Base-by-base conservation (phyloP, 2,888 invertebrate species). In the Stegana nigrithorax region DNA sequence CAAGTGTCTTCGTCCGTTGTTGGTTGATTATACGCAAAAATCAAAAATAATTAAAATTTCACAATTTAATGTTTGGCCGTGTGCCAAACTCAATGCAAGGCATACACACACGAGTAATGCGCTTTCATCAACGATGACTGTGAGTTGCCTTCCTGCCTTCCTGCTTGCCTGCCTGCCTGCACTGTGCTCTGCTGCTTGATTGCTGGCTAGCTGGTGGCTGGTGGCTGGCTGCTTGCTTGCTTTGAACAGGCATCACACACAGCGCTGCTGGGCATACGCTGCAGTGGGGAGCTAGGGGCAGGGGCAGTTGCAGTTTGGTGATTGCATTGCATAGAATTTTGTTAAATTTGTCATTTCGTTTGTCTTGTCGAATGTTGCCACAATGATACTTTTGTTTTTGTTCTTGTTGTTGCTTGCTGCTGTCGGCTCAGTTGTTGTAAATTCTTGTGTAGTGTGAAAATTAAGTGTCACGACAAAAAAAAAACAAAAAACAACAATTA, bases 41-140 rank as follows among this genome's bases (percentile, higher is more conserved):
- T 78, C 78, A 78, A 78, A 78, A 75, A 77, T 78, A 78, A 78
- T 78, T 77, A 78, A 74, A 77, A 78, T 80, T 80, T 69, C 70
- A 72, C 72, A 80, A 77, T 73, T 77, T 73, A 73, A 78, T 80
- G 72, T 75, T 75, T 79, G 78, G 78, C 66, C 39, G 56, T 29
- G n/a, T 8, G 68, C 73, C 72, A 77, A 67, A 67, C 50, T 26
- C n/a, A n/a, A n/a, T n/a, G n/a, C n/a, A n/a, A n/a, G n/a, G n/a
- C n/a, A n/a, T n/a, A n/a, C n/a, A n/a, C n/a, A n/a, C n/a, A n/a
- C n/a, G n/a, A n/a, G n/a, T n/a, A n/a, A n/a, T n/a, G n/a, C n/a
- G n/a, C n/a, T n/a, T n/a, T n/a, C n/a, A n/a, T n/a, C n/a, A n/a
- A n/a, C n/a, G n/a, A n/a, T n/a, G n/a, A n/a, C n/a, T n/a, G n/a